phyloP scores from a whole-genome alignment of 2,113 vertebrate genomes.

The Pomatostomus ruficeps region DNA sequence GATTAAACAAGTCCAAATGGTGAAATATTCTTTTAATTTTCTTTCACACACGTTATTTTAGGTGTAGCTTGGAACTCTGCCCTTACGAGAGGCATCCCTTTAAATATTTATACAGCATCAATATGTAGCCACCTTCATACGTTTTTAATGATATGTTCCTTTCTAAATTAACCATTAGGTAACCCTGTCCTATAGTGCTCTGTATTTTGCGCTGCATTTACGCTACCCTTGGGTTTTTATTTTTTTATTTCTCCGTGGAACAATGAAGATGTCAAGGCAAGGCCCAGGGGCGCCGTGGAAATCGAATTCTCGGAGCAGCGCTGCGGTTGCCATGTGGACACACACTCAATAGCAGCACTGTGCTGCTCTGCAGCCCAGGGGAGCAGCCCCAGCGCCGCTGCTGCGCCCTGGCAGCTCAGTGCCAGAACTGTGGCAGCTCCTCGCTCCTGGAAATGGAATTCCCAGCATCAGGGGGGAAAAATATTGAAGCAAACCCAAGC shows the following conservation, averaged over 20 bases:
- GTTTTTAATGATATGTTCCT: constrained; percentile 46
- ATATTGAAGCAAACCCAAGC: background rate
- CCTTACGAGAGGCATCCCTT: constrained; percentile 15
- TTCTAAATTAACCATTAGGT: constrained; percentile 39
- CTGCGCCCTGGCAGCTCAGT: background rate
- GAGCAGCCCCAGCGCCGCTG: background rate
- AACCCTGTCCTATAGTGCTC: background rate
- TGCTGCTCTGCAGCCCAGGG: constrained; percentile 43
- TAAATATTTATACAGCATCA: constrained; percentile 55
- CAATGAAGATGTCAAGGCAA: constrained; percentile 76
- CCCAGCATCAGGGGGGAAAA: background rate
- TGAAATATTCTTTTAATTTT: constrained; percentile 60
- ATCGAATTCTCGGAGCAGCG: constrained; percentile 71
- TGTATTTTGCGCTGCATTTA: background rate
- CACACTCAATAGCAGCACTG: constrained; percentile 47
- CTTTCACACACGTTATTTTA: background rate
- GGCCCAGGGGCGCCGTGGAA: constrained; percentile 71
- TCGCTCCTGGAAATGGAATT: background rate
- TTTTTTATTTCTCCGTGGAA: constrained; percentile 52
- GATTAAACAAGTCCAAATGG: background rate
- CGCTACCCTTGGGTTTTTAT: background rate
- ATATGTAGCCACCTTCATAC: constrained; percentile 22
- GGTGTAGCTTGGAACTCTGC: constrained; percentile 33
- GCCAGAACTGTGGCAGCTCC: background rate
- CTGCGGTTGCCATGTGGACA: constrained; percentile 77